Evolutionary conservation across 2,797 vertebrate species (phyloP).

Genomic region (Tokudaia tokunoshimensis): DNA sequence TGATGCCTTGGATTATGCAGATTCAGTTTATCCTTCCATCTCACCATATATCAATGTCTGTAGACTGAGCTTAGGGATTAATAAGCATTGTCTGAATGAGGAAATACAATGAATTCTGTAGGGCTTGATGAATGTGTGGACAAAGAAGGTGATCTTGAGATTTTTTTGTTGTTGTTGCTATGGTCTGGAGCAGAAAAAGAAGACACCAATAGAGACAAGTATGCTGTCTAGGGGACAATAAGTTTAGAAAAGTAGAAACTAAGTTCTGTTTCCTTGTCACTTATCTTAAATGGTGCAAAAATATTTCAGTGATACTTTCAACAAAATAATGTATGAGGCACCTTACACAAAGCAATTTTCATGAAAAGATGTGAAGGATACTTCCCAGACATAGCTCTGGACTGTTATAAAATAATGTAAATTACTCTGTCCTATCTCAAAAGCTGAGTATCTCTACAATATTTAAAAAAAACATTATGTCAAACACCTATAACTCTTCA

Average conservation of each 20-base stretch:
- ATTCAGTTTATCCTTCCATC: not conserved
- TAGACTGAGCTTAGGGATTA: not conserved
- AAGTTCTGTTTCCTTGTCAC: not conserved
- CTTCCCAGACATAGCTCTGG: not conserved
- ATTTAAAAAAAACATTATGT: not conserved
- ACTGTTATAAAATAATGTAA: not conserved
- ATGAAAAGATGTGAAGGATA: not conserved
- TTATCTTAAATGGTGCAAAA: not conserved
- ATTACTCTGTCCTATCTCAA: not conserved
- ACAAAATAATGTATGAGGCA: not conserved
- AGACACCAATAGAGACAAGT: not conserved
- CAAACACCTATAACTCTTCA: not conserved
- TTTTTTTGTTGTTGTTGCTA: not conserved
- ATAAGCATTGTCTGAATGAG: conserved; percentile 23
- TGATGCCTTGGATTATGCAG: not conserved
- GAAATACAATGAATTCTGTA: not conserved
- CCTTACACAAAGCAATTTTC: not conserved
- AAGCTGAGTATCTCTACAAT: not conserved
- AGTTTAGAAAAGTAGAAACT: not conserved
- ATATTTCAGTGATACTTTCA: conserved; percentile 11
- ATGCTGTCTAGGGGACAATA: not conserved
- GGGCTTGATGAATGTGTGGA: not conserved
- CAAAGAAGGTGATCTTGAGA: conserved; percentile 19
- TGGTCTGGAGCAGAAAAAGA: not conserved
- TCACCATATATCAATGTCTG: not conserved